Conservation (phyloP, 2,888 invertebrate species). For the Malthinus seriepunctatus region DNA sequence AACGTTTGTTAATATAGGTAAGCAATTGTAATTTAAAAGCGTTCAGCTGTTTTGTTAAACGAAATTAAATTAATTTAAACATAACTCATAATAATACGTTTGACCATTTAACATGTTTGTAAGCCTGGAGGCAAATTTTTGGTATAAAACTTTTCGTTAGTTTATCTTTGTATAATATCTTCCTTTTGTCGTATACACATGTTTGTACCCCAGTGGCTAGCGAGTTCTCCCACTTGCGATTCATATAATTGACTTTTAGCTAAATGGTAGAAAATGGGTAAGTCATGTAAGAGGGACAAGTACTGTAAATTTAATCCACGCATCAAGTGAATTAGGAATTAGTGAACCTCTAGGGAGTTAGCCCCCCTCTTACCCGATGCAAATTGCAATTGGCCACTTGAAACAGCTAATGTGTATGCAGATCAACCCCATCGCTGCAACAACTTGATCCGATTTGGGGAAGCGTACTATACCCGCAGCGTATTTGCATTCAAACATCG, state of each 20-base stretch:
- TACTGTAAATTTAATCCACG: conserved; percentile 52
- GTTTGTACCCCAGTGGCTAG: conserved; percentile 7
- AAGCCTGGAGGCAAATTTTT: conserved; percentile 6
- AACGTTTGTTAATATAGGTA: too few relatives aligned
- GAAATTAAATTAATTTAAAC: too few relatives aligned
- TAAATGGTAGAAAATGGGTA: conserved; percentile 57
- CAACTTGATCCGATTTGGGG: conserved; percentile 49
- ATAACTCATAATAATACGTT: not conserved
- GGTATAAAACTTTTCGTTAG: not conserved
- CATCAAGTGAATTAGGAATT: conserved; percentile 54
- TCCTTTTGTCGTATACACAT: conserved; percentile 12
- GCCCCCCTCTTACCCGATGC: conserved; percentile 29
- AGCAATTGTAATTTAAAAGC: too few relatives aligned
- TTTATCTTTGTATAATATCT: conserved; percentile 8
- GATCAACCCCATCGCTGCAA: conserved; percentile 40
- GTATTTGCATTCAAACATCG: conserved; percentile 31
- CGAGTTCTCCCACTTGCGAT: conserved; percentile 29
- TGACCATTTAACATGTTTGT: not conserved
- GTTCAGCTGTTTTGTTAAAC: too few relatives aligned
- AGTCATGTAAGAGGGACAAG: conserved; percentile 51
- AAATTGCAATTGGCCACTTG: conserved; percentile 55
- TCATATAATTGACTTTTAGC: conserved; percentile 55
- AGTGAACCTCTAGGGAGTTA: conserved; percentile 46
- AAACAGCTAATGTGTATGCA: conserved; percentile 43
- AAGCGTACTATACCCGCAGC: conserved; percentile 29